phyloP scores from a whole-genome alignment of 2,797 vertebrate species.

The Schizopygopsis malacanthus region DNA sequence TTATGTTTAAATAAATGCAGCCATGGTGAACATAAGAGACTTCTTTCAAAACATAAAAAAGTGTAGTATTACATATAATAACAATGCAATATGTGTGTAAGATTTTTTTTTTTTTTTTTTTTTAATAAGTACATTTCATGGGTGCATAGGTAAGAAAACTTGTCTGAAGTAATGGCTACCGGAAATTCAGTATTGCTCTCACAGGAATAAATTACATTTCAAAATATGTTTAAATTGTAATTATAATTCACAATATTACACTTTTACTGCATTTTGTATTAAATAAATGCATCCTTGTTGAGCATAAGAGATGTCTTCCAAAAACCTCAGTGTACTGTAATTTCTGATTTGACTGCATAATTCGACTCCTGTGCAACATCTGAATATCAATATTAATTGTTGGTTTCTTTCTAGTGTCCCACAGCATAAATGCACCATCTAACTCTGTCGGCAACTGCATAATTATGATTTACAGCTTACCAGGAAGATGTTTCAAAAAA shows the following conservation, averaged over 20 bases:
- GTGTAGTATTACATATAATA: too few relatives aligned
- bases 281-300: not conserved
- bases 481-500: conserved; percentile 22
- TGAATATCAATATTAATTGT: conserved; percentile 24
- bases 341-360: not conserved
- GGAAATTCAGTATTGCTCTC: not conserved
- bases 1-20: not conserved
- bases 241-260: too few relatives aligned
- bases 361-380: conserved; percentile 18
- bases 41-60: not conserved
- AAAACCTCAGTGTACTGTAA: conserved; percentile 7
- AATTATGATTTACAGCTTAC: conserved; percentile 37
- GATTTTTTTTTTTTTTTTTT: too few relatives aligned
- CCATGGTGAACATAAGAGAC: not conserved
- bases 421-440: conserved; percentile 22
- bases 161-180: not conserved
- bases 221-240: conserved; percentile 6
- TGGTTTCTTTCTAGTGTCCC: conserved; percentile 6
- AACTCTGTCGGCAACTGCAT: conserved; percentile 40
- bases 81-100: too few relatives aligned
- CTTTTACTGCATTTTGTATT: not conserved
- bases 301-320: not conserved
- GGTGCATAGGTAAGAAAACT: not conserved
- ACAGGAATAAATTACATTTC: not conserved
- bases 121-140: not conserved